Percentiles rank a stretch among this genome's conserved stretches.
Evolutionary conservation across 2,888 invertebrate species (phyloP).

Genomic region (Oxycera nigricornis): DNA sequence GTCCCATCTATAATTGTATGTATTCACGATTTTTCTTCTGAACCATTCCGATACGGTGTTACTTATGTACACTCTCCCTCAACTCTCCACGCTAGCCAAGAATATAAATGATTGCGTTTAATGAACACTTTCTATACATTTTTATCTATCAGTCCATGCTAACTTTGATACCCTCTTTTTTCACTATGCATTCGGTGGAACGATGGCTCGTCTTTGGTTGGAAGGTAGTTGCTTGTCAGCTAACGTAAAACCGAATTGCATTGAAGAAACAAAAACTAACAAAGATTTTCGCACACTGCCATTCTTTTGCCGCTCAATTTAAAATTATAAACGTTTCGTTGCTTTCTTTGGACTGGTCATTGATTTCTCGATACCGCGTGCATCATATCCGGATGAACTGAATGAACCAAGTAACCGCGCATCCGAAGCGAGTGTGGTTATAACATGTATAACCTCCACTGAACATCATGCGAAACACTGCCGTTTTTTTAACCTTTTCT

Average conservation of each 20-base stretch:
- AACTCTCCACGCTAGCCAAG: too few relatives aligned
- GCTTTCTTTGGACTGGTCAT: constrained; percentile 10
- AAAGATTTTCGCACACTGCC: neutral
- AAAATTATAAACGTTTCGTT: neutral
- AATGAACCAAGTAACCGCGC: neutral
- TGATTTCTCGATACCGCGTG: constrained; percentile 10
- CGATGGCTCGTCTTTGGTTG: too few relatives aligned
- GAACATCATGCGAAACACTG: neutral
- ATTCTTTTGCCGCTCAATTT: neutral
- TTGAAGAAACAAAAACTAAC: neutral
- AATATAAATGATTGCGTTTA: too few relatives aligned
- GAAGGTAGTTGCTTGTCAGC: neutral
- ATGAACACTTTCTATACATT: too few relatives aligned
- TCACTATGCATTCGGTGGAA: too few relatives aligned
- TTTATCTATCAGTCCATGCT: too few relatives aligned
- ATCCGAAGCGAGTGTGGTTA: neutral
- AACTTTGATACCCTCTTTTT: too few relatives aligned
- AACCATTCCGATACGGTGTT: too few relatives aligned
- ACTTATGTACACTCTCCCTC: too few relatives aligned
- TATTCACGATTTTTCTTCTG: too few relatives aligned
- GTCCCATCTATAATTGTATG: too few relatives aligned
- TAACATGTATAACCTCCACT: neutral
- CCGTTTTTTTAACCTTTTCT: neutral
- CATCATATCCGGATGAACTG: constrained; percentile 12
- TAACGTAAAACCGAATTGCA: neutral